Conservation (phyloP, 2,113 vertebrate genomes). For the Xenopus tropicalis region UCB_Xtro_10.0 CM004443.2:76524001-76524500, state of each 20-base stretch:
- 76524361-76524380: constrained; percentile 18
- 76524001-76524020: too few relatives aligned
- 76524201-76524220: too few relatives aligned
- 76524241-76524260: not conserved
- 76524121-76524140: too few relatives aligned
- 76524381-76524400: constrained; percentile 2
- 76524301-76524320: not conserved
- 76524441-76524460: not conserved
- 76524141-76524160: too few relatives aligned
- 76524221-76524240: not conserved
- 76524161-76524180: too few relatives aligned
- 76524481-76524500: too few relatives aligned
- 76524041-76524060: too few relatives aligned
- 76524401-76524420: constrained; percentile 1
- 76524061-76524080: too few relatives aligned
- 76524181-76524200: too few relatives aligned
- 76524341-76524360: constrained; percentile 16
- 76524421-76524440: not conserved
- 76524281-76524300: constrained; percentile 11
- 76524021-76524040: too few relatives aligned
- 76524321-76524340: constrained; percentile 22
- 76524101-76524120: too few relatives aligned
- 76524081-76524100: too few relatives aligned
- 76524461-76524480: not conserved
- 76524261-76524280: not conserved